Conservation (phyloP, 2,113 vertebrate species). For the Amblyopsis rosae region DNA sequence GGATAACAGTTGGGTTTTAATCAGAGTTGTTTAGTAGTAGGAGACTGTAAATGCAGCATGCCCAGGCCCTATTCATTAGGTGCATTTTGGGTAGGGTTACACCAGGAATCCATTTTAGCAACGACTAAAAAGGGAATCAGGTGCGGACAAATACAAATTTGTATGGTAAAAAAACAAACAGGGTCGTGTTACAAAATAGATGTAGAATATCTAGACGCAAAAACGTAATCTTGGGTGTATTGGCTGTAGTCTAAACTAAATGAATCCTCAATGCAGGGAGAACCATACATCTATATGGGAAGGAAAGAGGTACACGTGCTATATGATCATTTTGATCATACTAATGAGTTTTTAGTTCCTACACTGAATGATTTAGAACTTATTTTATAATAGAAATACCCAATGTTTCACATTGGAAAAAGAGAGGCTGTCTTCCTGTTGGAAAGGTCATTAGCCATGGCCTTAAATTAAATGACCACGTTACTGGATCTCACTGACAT, state of each 20-base stretch:
- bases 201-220: neutral
- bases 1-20: too few species aligned
- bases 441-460: slow-evolving; percentile 58
- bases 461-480: slow-evolving; percentile 61
- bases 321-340: slow-evolving; percentile 37
- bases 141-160: too few species aligned
- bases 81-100: too few species aligned
- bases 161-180: neutral
- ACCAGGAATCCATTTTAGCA: too few species aligned
- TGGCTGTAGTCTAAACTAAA: slow-evolving; percentile 33
- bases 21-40: too few species aligned
- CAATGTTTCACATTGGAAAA: slow-evolving; percentile 16
- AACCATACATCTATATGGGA: slow-evolving; percentile 14
- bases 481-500: slow-evolving; percentile 41
- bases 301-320: slow-evolving; percentile 31
- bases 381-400: slow-evolving; percentile 29
- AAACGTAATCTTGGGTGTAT: slow-evolving; percentile 14
- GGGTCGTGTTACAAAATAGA: too few species aligned
- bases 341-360: slow-evolving; percentile 46
- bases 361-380: slow-evolving; percentile 48
- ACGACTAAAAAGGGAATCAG: too few species aligned
- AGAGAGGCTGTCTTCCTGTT: slow-evolving; percentile 23
- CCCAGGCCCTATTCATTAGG: too few species aligned
- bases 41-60: too few species aligned
- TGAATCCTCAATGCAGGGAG: slow-evolving; percentile 31